Evolutionary conservation across 1,140 invertebrate species (phyloP), one percentile per base, ranked within the genome.

Genomic region (Vanessa tameamea): DNA sequence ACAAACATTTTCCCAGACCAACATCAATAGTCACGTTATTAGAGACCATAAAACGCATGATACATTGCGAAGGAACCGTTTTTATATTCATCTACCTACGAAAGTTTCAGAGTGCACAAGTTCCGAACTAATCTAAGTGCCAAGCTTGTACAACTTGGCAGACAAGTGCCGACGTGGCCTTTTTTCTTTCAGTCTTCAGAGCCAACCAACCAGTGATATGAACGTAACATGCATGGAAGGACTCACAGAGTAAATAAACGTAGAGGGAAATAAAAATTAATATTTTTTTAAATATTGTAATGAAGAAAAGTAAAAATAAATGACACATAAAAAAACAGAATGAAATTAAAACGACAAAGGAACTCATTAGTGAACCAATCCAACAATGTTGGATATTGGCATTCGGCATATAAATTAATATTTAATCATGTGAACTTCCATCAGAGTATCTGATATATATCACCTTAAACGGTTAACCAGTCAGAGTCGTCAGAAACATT

Each of bases 51-150:
- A 65, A 65, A 65, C 23, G 31, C 57, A 59, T 66, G 64, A 72
- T 64, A 66, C 55, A 47, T 43, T 43, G 61, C 43, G n/a, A 64
- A 37, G 20, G 55, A 37, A 59, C 48, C 53, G 64, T 74, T 75
- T 63, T 69, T 51, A 67, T 47, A 75, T 47, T 61, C 69, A 66
- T 70, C 75, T 26, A 63, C 48, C 57, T 68, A 73, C 55, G 61
- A 64, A 67, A 84, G 78, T 84, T 76, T 47, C 69, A 64, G 75
- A 77, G 55, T 59, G 78, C 72, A 43, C 37, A 74, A 83, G 67
- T 77, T 73, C 48, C 20, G 59, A 91, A 91, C 87, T 90, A 91
- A 91, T 90, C 87, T 89, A 91, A 90, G 86, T 90, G 85, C 80
- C 71, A 71, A 75, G 71, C 81, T 80, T 61, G 83, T 83, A 87